These are phyloP conservation scores for Halocynthia aurantium DNA, from an alignment of 23 tunicate species.

Conservation along the genomic window DNA sequence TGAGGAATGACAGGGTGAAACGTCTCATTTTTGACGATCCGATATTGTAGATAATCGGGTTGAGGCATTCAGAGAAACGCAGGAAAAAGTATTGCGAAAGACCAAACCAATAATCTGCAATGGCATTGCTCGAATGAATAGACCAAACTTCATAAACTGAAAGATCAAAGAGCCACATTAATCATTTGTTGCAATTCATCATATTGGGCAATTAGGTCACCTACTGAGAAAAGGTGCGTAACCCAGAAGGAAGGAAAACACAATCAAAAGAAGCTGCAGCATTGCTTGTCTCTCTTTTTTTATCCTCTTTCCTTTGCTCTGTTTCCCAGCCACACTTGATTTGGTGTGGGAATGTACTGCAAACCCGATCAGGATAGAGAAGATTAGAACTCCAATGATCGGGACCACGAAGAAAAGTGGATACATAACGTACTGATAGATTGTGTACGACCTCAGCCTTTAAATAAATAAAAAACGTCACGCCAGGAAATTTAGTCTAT, in stretches of 20 bases:
- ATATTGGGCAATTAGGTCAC: not conserved
- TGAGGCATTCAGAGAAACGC: constrained; percentile 25
- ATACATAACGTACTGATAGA: constrained; percentile 27
- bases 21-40: constrained; percentile 22
- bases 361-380: constrained; percentile 37
- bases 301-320: not conserved
- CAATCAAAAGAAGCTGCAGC: not conserved
- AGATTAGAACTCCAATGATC: constrained; percentile 29
- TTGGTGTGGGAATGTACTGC: constrained; percentile 27
- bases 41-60: constrained; percentile 28
- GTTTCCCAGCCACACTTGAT: not conserved
- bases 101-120: constrained; percentile 28
- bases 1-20: constrained; percentile 1
- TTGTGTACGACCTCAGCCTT: constrained; percentile 37
- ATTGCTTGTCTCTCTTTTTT: constrained; percentile 2
- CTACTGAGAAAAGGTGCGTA: constrained; percentile 18
- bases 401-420: constrained; percentile 48
- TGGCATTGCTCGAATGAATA: not conserved
- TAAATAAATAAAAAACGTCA: not conserved
- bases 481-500: not conserved
- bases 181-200: not conserved
- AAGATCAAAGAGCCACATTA: not conserved
- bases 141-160: constrained; percentile 26
- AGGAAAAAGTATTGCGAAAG: constrained; percentile 12
- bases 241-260: constrained; percentile 1